Evolutionary conservation across 2,888 invertebrate species (phyloP), one percentile per base, ranked within the genome.

Genomic region (Thera obeliscata): DNA sequence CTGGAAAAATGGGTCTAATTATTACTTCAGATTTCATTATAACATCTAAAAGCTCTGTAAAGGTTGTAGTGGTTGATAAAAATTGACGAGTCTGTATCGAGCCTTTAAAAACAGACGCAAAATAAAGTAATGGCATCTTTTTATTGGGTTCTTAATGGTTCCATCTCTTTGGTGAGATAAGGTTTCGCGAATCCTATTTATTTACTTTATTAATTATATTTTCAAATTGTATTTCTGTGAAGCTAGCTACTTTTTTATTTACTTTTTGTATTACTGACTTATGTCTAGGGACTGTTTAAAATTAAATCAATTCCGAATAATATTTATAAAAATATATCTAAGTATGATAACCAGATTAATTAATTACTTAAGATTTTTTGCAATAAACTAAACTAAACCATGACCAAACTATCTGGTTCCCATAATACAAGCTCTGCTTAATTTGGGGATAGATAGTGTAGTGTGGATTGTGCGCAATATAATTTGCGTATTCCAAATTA

Each of bases 151-250:
- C 74, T 72, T 76, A 81, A 79, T 78, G 74, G 76, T 76, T 78
- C 70, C 69, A 74, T 77, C 73, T 74, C 71, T 81, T 78, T 76
- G 75, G 74, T 75, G 70, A 67, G 68, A 72, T 71, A 76, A 76
- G 76, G 74, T 78, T 81, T 81, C 70, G 63, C 67, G 65, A 79
- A 78, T 78, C 80, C 83, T 82, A 84, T 83, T 83, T 78, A 78
- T 80, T 83, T 64, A 71, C 68, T 70, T 80, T 76, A 79, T 81
- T 82, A 83, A 84, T 50, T 85, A 78, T 64, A 62, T 50, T 68
- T 66, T 67, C 6, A 11, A 11, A 48, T 3, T 48, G 11, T 3
- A 9, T 48, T 11, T 11, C 2, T n/a, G 11, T 1, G 11, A 11
- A 48, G 46, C n/a, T 38, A 38, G 38, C 12, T 50, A 33, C 35